Base-by-base conservation (phyloP, 2,888 invertebrate species). In the Cotesia congregata region DNA sequence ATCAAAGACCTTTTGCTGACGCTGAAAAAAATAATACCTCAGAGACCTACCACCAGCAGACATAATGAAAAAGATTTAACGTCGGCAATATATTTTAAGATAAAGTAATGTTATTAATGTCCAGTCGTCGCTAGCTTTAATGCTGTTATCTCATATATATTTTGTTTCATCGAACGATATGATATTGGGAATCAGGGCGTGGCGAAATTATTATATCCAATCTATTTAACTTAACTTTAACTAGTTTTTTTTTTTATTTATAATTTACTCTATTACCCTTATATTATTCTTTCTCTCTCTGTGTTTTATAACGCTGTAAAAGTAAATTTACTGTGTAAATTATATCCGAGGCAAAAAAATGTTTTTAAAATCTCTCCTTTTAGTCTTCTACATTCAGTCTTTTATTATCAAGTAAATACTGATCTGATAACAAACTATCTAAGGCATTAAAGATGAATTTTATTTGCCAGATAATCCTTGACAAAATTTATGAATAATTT, bases 131-230 rank as follows among this genome's bases (percentile, higher is more conserved):
- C 6, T 5, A 64, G 30, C 38, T 39, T 30, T 20, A 62, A 17
- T 62, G 15, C 20, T 62, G 15, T 62, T 62, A 50, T 50, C 50
- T 50, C 50, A 50, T 50, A 50, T 50, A 62, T 62, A 62, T 62
- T 62, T 62, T 62, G 20, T 62, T 62, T 62, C 20, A 62, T 38
- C 9, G 38, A 61, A 20, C 12, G 30, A 15, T 39, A 71, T 61
- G n/a, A 61, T 15, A 60, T 71, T 61, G 71, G 17, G 39, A 62
- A 71, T 30, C 38, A 41, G 62, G 72, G 72, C 62, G 72, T 72
- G 72, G 72, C 72, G 7, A 62, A 72, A 64, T 72, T 6, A 60
- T 62, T 39, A n/a, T 70, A 50, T 50, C 62, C 20, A 62, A 20
- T 62, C 62, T 62, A 62, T 62, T 62, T 15, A 62, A 62, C 62